Evolutionary conservation across 2,888 invertebrate genomes (phyloP).

Genomic region (Cantharis nigra): DNA sequence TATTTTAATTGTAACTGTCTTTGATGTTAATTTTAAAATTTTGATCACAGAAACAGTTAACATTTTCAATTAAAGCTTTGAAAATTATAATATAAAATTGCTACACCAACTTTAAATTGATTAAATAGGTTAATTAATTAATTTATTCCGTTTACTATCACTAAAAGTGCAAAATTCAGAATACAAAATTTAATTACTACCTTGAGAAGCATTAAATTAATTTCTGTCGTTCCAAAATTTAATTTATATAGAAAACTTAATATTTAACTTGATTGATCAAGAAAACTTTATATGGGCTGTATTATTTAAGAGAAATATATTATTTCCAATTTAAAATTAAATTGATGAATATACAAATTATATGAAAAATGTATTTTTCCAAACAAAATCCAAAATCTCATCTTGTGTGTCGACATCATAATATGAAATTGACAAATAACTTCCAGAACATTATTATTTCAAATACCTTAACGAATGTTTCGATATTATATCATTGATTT

Average conservation of each 20-base stretch:
- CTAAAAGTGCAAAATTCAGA: not conserved
- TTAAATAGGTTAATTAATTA: constrained; percentile 9
- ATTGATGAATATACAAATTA: too few relatives aligned
- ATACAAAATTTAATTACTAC: not conserved
- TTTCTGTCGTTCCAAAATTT: not conserved
- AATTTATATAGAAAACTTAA: not conserved
- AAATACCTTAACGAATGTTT: too few relatives aligned
- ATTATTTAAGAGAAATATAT: not conserved
- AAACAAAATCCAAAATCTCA: too few relatives aligned
- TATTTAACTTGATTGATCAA: not conserved
- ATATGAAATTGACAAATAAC: too few relatives aligned
- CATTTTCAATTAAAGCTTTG: not conserved
- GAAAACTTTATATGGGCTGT: not conserved
- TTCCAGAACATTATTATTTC: too few relatives aligned
- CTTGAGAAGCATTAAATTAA: not conserved
- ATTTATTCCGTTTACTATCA: not conserved
- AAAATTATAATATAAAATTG: constrained; percentile 5
- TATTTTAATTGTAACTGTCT: not conserved
- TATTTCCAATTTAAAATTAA: not conserved
- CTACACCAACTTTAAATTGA: not conserved
- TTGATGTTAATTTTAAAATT: not conserved
- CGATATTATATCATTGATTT: too few relatives aligned
- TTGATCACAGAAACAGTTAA: not conserved
- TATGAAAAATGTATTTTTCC: too few relatives aligned
- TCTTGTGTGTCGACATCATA: too few relatives aligned